Evolutionary conservation across 2,888 invertebrate species (phyloP).

Genomic region (Eristalinus sepulchralis): DNA sequence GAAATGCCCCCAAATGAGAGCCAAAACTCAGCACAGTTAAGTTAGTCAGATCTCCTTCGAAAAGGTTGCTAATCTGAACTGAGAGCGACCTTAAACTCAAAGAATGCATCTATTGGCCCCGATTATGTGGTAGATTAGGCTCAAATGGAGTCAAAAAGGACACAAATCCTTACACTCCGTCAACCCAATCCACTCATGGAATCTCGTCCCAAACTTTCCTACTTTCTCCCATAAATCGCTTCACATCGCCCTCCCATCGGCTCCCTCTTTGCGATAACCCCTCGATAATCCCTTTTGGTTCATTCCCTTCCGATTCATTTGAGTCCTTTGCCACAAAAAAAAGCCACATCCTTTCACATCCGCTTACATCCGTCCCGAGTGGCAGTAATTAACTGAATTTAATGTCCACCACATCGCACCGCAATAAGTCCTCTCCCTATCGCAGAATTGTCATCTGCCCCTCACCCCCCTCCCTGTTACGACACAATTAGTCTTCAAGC

Average conservation of each 20-base stretch:
- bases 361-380: neutral
- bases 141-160: too few species aligned
- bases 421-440: neutral
- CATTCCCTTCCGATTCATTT: neutral
- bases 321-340: neutral
- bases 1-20: too few species aligned
- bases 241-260: neutral
- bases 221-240: neutral
- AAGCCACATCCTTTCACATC: neutral
- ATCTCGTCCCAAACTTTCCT: neutral
- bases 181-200: neutral
- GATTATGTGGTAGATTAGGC: neutral
- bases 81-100: neutral
- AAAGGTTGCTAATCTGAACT: too few species aligned
- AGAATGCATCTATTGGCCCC: neutral
- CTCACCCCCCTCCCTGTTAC: neutral
- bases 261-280: neutral
- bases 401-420: neutral
- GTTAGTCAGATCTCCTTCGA: too few species aligned
- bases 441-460: neutral
- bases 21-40: too few species aligned
- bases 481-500: conserved; percentile 8
- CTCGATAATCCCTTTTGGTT: neutral
- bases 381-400: neutral
- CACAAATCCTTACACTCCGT: neutral